Conservation (phyloP, 1,140 invertebrate genomes). For the Protaetia brevitarsis region DNA sequence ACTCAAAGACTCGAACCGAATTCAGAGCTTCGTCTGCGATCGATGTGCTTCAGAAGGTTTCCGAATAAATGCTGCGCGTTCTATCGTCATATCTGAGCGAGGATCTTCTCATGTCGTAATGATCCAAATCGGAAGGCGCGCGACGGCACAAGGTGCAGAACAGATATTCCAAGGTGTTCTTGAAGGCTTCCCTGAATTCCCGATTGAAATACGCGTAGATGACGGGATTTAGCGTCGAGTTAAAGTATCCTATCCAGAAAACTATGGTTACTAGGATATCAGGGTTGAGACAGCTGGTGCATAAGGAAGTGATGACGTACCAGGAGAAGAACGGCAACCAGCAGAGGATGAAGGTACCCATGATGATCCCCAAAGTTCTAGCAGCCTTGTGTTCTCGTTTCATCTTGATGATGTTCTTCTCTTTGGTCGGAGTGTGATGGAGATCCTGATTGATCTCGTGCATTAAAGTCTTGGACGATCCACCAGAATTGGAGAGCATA, state of each 20-base stretch:
- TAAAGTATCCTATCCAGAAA: constrained; percentile 88
- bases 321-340: constrained; percentile 95
- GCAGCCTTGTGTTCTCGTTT: constrained; percentile 91
- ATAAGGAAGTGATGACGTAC: constrained; percentile 82
- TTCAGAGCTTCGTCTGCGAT: constrained; percentile 58
- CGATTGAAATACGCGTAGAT: constrained; percentile 98
- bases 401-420: constrained; percentile 83
- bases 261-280: constrained; percentile 75
- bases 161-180: constrained; percentile 85
- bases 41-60: constrained; percentile 64
- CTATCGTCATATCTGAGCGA: constrained; percentile 69
- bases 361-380: constrained; percentile 91
- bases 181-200: too few species aligned
- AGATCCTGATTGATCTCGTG: constrained; percentile 68
- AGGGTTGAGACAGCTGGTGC: constrained; percentile 75
- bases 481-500: constrained; percentile 50
- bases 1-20: constrained; percentile 65
- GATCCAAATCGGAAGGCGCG: constrained; percentile 68
- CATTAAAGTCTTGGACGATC: constrained; percentile 64
- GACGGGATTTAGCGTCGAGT: constrained; percentile 92
- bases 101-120: constrained; percentile 63
- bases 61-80: constrained; percentile 69
- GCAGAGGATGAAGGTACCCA: constrained; percentile 88
- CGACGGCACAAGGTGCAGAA: constrained; percentile 78
- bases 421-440: constrained; percentile 75